These are phyloP conservation scores for Choristoneura rosaceana DNA, from an alignment of 2,888 invertebrate species.

Conservation along the genomic window DNA sequence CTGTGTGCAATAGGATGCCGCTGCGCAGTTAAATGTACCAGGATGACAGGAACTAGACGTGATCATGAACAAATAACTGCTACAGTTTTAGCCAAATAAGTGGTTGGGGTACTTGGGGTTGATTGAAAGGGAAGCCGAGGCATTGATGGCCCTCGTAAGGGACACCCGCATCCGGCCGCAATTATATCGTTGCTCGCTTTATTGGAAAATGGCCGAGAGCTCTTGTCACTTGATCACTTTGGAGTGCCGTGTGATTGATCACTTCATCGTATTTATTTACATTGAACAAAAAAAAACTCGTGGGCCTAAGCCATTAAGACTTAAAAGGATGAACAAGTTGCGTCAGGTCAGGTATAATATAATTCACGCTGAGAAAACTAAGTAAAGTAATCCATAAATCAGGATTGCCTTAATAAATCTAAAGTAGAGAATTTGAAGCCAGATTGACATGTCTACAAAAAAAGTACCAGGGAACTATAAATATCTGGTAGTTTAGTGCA, in stretches of 20 bases:
- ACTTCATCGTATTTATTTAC: constrained; percentile 13
- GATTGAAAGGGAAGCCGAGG: constrained; percentile 26
- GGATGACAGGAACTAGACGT: background rate
- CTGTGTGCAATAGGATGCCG: background rate
- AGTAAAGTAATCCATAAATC: constrained; percentile 16
- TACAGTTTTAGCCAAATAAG: constrained; percentile 15
- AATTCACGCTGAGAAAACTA: constrained; percentile 8
- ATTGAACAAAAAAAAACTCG: constrained; percentile 18
- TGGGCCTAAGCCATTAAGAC: constrained; percentile 6
- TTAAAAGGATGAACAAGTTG: constrained; percentile 21
- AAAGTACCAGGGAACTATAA: constrained; percentile 32
- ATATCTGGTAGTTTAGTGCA: constrained; percentile 31
- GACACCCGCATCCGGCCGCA: constrained; percentile 35
- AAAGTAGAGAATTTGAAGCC: constrained; percentile 22
- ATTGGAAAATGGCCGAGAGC: constrained; percentile 31
- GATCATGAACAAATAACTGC: background rate
- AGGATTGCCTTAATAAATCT: constrained; percentile 11
- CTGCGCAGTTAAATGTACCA: background rate
- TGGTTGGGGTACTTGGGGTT: background rate
- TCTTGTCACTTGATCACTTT: constrained; percentile 33
- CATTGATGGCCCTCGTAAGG: constrained; percentile 12
- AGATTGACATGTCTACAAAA: constrained; percentile 32
- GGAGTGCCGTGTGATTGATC: constrained; percentile 30
- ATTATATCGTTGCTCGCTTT: constrained; percentile 34
- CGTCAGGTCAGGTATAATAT: constrained; percentile 1